Evolutionary conservation across 2,113 vertebrate genomes (phyloP).

Genomic region (Leptocoma aspasia): DNA sequence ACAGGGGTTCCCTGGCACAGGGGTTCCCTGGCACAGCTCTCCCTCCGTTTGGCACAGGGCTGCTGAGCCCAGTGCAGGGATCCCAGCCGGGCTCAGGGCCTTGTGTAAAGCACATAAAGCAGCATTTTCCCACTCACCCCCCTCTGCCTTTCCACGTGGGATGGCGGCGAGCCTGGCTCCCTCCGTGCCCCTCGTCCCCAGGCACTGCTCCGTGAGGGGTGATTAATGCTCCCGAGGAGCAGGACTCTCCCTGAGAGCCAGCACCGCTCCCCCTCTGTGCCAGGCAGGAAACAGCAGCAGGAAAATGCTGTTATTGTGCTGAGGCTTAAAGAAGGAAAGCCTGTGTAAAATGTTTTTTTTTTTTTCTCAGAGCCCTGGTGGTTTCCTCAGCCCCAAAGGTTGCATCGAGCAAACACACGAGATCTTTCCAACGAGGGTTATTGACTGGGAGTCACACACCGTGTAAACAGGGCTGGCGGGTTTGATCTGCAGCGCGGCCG

Average conservation of each 20-base stretch:
- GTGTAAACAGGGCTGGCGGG: constrained; percentile 27
- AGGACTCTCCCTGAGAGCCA: accelerated
- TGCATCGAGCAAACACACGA: not conserved
- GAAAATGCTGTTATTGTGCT: not conserved
- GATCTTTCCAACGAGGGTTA: not conserved
- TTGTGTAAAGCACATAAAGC: accelerated
- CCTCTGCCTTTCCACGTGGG: accelerated
- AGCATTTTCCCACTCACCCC: accelerated
- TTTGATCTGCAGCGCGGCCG: not conserved
- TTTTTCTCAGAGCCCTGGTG: not conserved
- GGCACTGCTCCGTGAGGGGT: accelerated
- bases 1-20: not conserved
- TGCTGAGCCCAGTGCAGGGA: not conserved
- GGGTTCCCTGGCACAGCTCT: not conserved
- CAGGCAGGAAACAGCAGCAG: not conserved
- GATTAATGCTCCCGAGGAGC: not conserved
- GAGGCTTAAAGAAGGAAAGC: not conserved
- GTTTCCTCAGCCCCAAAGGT: constrained; percentile 28
- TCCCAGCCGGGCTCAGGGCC: not conserved
- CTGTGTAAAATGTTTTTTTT: not conserved
- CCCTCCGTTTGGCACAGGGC: accelerated
- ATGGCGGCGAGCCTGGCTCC: accelerated
- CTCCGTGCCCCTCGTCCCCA: accelerated
- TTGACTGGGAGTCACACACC: not conserved
- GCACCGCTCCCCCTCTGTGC: not conserved